A percentile compares a stretch with the other conserved stretches of the same genome.
phyloP scores from a whole-genome alignment of 1,140 invertebrate species.

The Drosophila nigromelanica region DNA sequence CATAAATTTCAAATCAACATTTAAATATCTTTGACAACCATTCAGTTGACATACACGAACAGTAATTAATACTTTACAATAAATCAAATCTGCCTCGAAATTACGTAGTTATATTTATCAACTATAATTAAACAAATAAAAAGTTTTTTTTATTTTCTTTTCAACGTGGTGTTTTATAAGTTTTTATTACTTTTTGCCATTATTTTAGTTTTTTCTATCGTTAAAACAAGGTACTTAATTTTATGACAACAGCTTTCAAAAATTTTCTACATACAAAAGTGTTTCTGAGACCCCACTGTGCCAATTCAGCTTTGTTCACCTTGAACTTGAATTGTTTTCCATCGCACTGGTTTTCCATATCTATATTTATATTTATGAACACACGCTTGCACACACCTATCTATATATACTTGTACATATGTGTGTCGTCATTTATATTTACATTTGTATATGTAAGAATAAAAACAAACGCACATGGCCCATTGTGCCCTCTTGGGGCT shows the following conservation, averaged over 20 bases:
- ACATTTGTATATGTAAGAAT: constrained; percentile 9
- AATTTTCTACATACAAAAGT: too few relatives aligned
- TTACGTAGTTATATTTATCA: too few relatives aligned
- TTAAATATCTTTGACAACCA: background rate
- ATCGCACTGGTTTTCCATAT: constrained; percentile 63
- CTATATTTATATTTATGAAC: constrained; percentile 52
- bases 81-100: too few relatives aligned
- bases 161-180: too few relatives aligned
- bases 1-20: background rate
- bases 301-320: constrained; percentile 40
- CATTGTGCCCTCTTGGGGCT: constrained; percentile 13
- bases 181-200: too few relatives aligned
- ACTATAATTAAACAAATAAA: too few relatives aligned
- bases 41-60: too few relatives aligned
- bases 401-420: background rate
- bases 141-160: too few relatives aligned
- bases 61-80: too few relatives aligned
- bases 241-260: too few relatives aligned
- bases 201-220: too few relatives aligned
- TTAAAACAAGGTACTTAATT: too few relatives aligned
- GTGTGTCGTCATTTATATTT: constrained; percentile 22
- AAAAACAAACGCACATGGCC: background rate
- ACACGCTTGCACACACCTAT: background rate
- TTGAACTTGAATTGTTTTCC: constrained; percentile 77
- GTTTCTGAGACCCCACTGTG: background rate